Percentiles rank a stretch among this genome's conserved stretches.
Conservation (phyloP, 1,140 invertebrate genomes). For the Druon quercuslanigerum region DNA sequence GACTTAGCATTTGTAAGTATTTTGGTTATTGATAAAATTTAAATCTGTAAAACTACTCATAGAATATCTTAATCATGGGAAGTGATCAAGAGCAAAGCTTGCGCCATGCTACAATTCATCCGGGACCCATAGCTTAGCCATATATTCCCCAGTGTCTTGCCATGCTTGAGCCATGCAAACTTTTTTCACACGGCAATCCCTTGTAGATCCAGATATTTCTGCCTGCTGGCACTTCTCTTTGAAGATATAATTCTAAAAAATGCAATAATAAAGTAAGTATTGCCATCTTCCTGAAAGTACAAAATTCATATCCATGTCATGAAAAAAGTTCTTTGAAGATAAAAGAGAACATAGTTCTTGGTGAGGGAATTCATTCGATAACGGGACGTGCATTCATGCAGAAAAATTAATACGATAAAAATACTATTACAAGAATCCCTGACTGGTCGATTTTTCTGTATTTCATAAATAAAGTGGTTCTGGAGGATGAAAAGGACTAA, state of each 20-base stretch:
- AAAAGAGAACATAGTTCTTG: background rate
- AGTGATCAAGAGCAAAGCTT: too few relatives aligned
- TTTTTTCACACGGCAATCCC: too few relatives aligned
- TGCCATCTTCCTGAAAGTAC: too few relatives aligned
- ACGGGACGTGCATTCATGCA: background rate
- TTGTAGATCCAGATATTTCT: too few relatives aligned
- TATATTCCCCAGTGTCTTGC: too few relatives aligned
- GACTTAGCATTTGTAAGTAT: too few relatives aligned
- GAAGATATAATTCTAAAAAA: background rate
- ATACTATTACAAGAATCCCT: background rate
- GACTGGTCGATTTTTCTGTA: background rate
- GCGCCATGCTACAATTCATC: too few relatives aligned
- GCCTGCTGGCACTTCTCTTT: background rate
- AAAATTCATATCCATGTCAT: background rate
- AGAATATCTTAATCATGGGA: too few relatives aligned
- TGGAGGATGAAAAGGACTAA: background rate
- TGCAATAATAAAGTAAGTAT: background rate
- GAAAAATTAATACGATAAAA: constrained; percentile 6
- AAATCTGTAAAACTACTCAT: too few relatives aligned
- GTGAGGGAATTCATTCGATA: background rate
- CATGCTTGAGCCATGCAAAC: too few relatives aligned
- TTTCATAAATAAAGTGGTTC: background rate
- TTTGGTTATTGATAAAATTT: too few relatives aligned
- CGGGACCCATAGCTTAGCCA: too few relatives aligned
- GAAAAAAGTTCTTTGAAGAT: constrained; percentile 2